Evolutionary conservation across 2,888 invertebrate species (phyloP).

Genomic region (Drosophila incognita): DNA sequence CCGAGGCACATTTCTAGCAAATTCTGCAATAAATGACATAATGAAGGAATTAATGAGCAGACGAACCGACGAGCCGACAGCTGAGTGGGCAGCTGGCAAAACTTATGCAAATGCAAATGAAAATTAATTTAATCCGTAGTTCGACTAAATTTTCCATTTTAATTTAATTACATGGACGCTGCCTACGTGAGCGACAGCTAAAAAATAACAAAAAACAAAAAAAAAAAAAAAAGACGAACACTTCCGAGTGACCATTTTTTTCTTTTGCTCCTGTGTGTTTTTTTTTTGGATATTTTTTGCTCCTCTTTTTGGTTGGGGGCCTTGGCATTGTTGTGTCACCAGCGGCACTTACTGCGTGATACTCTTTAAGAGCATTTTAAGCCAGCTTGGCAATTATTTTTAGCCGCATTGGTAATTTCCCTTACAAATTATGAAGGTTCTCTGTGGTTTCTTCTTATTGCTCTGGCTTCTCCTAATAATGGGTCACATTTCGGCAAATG

Average conservation of each 20-base stretch:
- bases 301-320: background rate
- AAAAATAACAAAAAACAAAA: conserved; percentile 50
- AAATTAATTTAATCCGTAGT: conserved; percentile 85
- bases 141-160: conserved; percentile 84
- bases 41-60: conserved; percentile 75
- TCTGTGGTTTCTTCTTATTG: conserved; percentile 15
- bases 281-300: background rate
- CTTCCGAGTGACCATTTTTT: conserved; percentile 54
- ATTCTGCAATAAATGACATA: conserved; percentile 74
- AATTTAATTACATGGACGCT: conserved; percentile 85
- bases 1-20: conserved; percentile 58
- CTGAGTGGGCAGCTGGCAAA: conserved; percentile 50
- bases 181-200: conserved; percentile 83
- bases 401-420: conserved; percentile 71
- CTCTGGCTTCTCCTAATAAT: conserved; percentile 46
- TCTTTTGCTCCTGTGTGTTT: conserved; percentile 2
- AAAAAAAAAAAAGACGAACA: conserved; percentile 39
- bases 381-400: conserved; percentile 81
- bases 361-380: conserved; percentile 70
- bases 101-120: conserved; percentile 85
- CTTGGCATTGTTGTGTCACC: conserved; percentile 12
- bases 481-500: conserved; percentile 22
- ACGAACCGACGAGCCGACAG: conserved; percentile 37
- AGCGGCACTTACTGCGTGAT: conserved; percentile 47
- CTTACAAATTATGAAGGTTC: conserved; percentile 84